Conservation (phyloP, 2,113 vertebrate species). For the Rhea pennata region DNA sequence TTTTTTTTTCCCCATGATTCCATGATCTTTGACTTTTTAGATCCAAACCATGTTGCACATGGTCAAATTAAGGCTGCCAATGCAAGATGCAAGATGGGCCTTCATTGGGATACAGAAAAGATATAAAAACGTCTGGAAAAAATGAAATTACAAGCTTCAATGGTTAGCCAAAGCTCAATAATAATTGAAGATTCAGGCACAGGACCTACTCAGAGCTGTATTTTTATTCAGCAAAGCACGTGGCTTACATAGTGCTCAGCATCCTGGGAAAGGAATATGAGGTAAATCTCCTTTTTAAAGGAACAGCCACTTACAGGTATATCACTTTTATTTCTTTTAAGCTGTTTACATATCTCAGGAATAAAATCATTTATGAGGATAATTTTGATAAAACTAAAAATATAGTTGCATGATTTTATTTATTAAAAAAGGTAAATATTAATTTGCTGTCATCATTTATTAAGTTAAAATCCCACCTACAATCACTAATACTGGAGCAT, state of each 20-base stretch:
- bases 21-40: conserved; percentile 8
- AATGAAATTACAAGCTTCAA: neutral
- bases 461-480: neutral
- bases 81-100: neutral
- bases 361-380: neutral
- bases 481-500: neutral
- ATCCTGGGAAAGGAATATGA: neutral
- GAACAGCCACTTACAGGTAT: fast-evolving
- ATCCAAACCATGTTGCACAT: neutral
- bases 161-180: neutral
- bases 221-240: neutral
- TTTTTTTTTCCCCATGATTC: neutral
- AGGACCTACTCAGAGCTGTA: neutral
- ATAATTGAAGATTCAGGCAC: neutral
- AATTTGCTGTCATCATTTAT: neutral
- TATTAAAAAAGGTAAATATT: neutral
- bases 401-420: neutral
- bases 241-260: neutral
- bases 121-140: neutral
- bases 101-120: neutral
- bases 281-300: neutral
- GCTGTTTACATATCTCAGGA: neutral
- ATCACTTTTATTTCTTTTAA: neutral
- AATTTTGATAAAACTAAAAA: neutral
- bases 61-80: neutral